Evolutionary conservation across 2,113 vertebrate species (phyloP).

Genomic region (Climacteris rufus): DNA sequence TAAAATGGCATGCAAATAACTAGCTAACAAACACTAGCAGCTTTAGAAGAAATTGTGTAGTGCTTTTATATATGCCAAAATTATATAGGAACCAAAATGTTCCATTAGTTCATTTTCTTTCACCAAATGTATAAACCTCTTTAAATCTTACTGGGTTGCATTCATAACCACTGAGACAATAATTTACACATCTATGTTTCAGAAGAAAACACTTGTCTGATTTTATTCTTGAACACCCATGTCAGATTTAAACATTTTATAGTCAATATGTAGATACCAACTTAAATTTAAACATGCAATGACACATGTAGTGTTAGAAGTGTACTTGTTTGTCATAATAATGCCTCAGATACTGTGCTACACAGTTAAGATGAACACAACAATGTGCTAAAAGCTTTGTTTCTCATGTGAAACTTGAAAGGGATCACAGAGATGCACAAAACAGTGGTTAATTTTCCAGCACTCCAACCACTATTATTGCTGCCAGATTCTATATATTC

Average conservation of each 20-base stretch:
- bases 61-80: not conserved
- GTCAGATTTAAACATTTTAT: not conserved
- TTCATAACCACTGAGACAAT: not conserved
- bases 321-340: not conserved
- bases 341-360: not conserved
- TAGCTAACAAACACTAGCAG: not conserved
- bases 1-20: not conserved
- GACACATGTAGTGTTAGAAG: not conserved
- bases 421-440: not conserved
- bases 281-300: not conserved
- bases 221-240: not conserved
- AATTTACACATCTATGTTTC: not conserved
- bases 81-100: not conserved
- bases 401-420: not conserved
- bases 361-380: not conserved
- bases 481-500: not conserved
- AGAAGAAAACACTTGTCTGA: not conserved
- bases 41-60: not conserved
- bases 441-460: not conserved
- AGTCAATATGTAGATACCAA: accelerated
- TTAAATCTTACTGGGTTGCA: not conserved
- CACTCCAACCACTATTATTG: not conserved
- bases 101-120: not conserved
- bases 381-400: not conserved
- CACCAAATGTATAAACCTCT: not conserved